phyloP scores from a whole-genome alignment of 2,888 invertebrate genomes.

The Drosophila fungiperda region DNA sequence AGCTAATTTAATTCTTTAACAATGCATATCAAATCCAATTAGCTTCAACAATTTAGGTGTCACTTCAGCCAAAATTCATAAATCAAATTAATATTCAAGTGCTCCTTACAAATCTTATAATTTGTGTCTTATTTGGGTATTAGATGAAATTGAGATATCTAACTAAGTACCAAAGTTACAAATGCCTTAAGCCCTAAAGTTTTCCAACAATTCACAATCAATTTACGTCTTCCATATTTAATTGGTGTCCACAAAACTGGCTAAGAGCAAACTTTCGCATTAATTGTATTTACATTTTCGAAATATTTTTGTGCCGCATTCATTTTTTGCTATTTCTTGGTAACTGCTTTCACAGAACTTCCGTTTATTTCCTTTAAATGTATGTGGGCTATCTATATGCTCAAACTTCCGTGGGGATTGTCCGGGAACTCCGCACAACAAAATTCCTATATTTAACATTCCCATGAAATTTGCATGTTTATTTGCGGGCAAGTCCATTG shows the following conservation, averaged over 20 bases:
- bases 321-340: neutral
- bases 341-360: neutral
- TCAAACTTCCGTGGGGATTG: neutral
- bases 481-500: conserved; percentile 48
- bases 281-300: neutral
- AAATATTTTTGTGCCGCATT: neutral
- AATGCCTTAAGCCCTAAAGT: neutral
- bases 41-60: neutral
- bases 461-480: conserved; percentile 71
- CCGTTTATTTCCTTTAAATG: neutral
- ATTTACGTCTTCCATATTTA: no score
- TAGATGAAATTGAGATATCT: neutral
- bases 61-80: neutral
- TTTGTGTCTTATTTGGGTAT: neutral
- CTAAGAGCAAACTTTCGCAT: neutral
- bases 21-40: neutral
- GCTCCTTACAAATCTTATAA: neutral
- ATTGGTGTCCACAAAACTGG: neutral
- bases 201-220: neutral
- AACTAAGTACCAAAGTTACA: neutral
- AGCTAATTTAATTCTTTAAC: neutral
- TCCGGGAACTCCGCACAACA: conserved; percentile 8
- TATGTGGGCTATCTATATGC: conserved; percentile 9
- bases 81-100: neutral
- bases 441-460: conserved; percentile 59